A percentile compares a stretch with the other conserved stretches of the same genome.
Evolutionary conservation across 2,113 vertebrate genomes (phyloP).

Genomic region (Anguilla rostrata): DNA sequence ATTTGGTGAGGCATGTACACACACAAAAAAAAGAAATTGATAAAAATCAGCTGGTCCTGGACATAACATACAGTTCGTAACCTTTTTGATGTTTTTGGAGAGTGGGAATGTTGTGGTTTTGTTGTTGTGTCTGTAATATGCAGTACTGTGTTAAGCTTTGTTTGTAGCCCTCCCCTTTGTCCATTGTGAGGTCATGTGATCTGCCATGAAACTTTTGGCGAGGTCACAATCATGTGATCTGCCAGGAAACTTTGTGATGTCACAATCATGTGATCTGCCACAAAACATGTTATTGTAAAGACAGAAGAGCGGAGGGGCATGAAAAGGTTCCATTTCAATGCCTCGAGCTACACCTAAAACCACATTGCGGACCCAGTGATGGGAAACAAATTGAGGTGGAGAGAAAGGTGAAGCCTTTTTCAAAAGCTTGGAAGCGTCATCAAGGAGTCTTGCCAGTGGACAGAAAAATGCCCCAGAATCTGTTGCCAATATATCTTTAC

Average conservation of each 20-base stretch:
- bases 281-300: neutral
- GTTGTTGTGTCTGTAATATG: slow-evolving; percentile 26
- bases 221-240: neutral
- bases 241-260: neutral
- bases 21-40: neutral
- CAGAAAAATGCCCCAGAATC: neutral
- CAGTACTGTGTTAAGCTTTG: neutral
- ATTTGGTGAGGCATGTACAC: slow-evolving; percentile 17
- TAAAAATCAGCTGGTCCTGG: slow-evolving; percentile 14
- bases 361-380: slow-evolving; percentile 6
- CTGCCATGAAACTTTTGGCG: too few species aligned
- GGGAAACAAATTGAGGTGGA: slow-evolving; percentile 13
- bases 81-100: slow-evolving; percentile 11
- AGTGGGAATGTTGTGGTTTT: slow-evolving; percentile 3
- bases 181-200: neutral
- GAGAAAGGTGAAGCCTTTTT: slow-evolving; percentile 24
- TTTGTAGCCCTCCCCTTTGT: neutral
- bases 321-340: neutral
- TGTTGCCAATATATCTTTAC: neutral
- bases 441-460: neutral
- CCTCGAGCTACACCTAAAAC: neutral
- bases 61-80: neutral
- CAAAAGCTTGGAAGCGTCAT: slow-evolving; percentile 23
- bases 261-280: neutral
- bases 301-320: neutral